Conservation (phyloP, 2,888 invertebrate genomes). For the Clostera curtula region DNA sequence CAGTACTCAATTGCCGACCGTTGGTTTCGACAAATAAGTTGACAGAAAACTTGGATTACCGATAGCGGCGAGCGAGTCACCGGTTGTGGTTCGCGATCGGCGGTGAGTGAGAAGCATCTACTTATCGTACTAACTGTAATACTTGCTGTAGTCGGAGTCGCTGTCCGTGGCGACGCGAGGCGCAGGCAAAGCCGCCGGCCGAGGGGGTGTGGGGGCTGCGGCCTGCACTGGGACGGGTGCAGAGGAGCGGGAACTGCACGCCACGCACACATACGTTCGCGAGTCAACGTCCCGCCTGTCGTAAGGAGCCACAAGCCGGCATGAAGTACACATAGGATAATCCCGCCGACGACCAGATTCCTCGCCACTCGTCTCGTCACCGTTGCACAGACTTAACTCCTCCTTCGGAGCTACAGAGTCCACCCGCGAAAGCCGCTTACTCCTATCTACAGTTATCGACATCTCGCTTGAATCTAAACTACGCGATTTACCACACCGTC, state of each 20-base stretch:
- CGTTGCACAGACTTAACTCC: constrained; percentile 30
- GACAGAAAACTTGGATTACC: no score
- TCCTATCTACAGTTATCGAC: constrained; percentile 72
- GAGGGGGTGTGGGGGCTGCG: constrained; percentile 19
- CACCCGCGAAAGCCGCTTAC: constrained; percentile 30
- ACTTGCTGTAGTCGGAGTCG: constrained; percentile 73
- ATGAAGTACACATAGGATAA: constrained; percentile 36
- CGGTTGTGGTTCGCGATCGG: constrained; percentile 7
- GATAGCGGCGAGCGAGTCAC: constrained; percentile 13
- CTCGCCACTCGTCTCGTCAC: constrained; percentile 37
- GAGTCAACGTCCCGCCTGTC: constrained; percentile 27
- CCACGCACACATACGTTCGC: constrained; percentile 32
- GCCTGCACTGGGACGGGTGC: constrained; percentile 15
- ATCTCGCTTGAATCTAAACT: constrained; percentile 91
- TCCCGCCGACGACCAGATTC: constrained; percentile 34
- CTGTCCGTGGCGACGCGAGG: constrained; percentile 37
- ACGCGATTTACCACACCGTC: constrained; percentile 85
- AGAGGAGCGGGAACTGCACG: constrained; percentile 25
- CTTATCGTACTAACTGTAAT: constrained; percentile 69
- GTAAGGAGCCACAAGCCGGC: constrained; percentile 36
- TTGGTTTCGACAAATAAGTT: no score
- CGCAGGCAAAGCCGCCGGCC: constrained; percentile 16
- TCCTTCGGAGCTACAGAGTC: constrained; percentile 17
- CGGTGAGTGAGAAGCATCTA: constrained; percentile 47
- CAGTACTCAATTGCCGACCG: no score